Evolutionary conservation across 1,140 invertebrate species (phyloP).

Genomic region (Agrilus planipennis): DNA sequence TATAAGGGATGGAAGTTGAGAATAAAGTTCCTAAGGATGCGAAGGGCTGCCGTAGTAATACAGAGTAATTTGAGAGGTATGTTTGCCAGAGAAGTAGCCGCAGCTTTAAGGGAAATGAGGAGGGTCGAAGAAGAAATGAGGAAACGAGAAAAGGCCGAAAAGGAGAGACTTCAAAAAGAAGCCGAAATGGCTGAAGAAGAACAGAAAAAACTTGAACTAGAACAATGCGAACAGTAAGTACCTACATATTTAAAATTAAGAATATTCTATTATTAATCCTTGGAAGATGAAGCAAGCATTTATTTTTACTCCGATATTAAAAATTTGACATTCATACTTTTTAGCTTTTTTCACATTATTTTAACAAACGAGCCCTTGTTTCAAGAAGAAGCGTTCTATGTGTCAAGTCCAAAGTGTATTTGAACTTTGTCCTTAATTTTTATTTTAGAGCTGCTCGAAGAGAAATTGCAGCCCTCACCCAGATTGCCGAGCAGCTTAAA

Average conservation of each 20-base stretch:
- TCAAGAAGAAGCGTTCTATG: too few relatives aligned
- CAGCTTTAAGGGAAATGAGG: conserved; percentile 76
- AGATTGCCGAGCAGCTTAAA: conserved; percentile 67
- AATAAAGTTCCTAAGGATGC: conserved; percentile 67
- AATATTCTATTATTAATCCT: not conserved
- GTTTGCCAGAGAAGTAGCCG: conserved; percentile 76
- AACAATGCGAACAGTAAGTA: conserved; percentile 8
- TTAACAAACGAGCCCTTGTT: too few relatives aligned
- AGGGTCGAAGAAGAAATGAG: conserved; percentile 86
- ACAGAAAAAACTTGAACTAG: conserved; percentile 31
- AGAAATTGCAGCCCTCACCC: conserved; percentile 60
- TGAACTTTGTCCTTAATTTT: too few relatives aligned
- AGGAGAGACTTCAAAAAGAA: conserved; percentile 43
- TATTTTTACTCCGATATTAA: too few relatives aligned
- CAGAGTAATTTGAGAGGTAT: conserved; percentile 82
- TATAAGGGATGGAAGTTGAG: conserved; percentile 78
- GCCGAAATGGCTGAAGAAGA: conserved; percentile 27
- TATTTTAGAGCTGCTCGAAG: conserved; percentile 59
- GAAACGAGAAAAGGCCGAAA: conserved; percentile 49
- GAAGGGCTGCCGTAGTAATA: conserved; percentile 77
- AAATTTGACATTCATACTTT: too few relatives aligned
- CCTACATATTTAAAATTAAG: not conserved
- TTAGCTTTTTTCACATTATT: too few relatives aligned
- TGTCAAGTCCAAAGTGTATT: too few relatives aligned
- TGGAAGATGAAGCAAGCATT: too few relatives aligned